Conservation (phyloP, 2,888 invertebrate genomes). For the Eupithecia insigniata region DNA sequence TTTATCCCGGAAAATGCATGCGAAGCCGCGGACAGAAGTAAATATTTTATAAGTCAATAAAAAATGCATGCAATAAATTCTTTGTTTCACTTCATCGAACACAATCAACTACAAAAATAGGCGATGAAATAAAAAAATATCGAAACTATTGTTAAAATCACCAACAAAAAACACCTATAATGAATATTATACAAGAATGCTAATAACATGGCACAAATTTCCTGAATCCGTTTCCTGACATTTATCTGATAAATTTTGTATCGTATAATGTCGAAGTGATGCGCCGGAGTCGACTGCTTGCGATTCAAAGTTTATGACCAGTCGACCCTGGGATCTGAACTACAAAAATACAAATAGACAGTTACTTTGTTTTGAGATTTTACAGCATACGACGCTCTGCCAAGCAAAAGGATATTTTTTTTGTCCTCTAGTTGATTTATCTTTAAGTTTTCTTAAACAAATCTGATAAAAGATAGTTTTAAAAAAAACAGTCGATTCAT, state of each 20-base stretch:
- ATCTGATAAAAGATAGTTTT: background rate
- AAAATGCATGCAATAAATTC: background rate
- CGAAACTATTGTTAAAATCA: conserved; percentile 2
- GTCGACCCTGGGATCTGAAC: conserved; percentile 60
- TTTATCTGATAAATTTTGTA: conserved; percentile 25
- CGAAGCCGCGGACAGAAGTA: background rate
- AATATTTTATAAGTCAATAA: background rate
- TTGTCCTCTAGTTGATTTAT: background rate
- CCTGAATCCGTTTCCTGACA: conserved; percentile 50
- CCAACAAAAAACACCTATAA: conserved; percentile 14
- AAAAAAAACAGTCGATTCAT: background rate
- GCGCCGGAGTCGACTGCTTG: conserved; percentile 51
- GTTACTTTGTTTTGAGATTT: conserved; percentile 15
- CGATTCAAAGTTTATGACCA: conserved; percentile 56
- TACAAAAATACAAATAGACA: conserved; percentile 38
- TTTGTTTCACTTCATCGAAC: conserved; percentile 1
- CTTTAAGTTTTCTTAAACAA: background rate
- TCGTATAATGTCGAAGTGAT: conserved; percentile 49
- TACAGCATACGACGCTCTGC: background rate
- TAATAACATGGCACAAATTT: conserved; percentile 34
- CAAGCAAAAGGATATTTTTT: background rate
- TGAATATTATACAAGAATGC: conserved; percentile 45
- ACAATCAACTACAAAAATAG: background rate
- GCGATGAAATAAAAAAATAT: background rate
- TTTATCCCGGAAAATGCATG: background rate